Evolutionary conservation across 1,140 invertebrate species (phyloP), one percentile per base, ranked within the genome.

Genomic region (Phymastichus coffea): DNA sequence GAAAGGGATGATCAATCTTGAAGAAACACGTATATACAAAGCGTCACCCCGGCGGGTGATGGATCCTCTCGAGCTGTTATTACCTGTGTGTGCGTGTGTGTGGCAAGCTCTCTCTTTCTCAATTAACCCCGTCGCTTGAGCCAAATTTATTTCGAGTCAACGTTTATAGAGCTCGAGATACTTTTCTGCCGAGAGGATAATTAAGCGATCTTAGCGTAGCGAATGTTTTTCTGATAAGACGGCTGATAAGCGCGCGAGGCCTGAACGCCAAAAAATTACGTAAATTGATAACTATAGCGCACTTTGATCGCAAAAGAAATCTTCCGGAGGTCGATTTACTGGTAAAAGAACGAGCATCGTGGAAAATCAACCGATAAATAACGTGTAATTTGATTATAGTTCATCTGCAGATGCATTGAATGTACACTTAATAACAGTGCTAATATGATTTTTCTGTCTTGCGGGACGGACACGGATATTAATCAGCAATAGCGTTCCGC

Each of bases 151-250:
- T 15, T 41, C 20, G 40, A 44, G 28, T 19, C 6, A 49, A 40
- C 19, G 35, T 19, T 23, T n/a, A n/a, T n/a, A n/a, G n/a, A n/a
- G n/a, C n/a, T n/a, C n/a, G n/a, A n/a, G n/a, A n/a, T n/a, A n/a
- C n/a, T n/a, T n/a, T n/a, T n/a, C n/a, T n/a, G n/a, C n/a, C n/a
- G n/a, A n/a, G n/a, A n/a, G 33, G 41, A 57, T 57, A 30, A 57
- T 57, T 57, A 26, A 57, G n/a, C 25, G 15, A 28, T 41, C 30
- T 58, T 44, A 41, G 38, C n/a, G n/a, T n/a, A n/a, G 14, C 26
- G 38, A 58, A 51, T n/a, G n/a, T n/a, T n/a, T n/a, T n/a, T n/a
- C n/a, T 44, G 56, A 58, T 58, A 58, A 58, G 47, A 25, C n/a
- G 1, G 1, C 26, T n/a, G 56, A 58, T 58, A 58, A 44, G 19